Evolutionary conservation across 2,888 invertebrate species (phyloP).

Genomic region (Pediacus dermestoides): DNA sequence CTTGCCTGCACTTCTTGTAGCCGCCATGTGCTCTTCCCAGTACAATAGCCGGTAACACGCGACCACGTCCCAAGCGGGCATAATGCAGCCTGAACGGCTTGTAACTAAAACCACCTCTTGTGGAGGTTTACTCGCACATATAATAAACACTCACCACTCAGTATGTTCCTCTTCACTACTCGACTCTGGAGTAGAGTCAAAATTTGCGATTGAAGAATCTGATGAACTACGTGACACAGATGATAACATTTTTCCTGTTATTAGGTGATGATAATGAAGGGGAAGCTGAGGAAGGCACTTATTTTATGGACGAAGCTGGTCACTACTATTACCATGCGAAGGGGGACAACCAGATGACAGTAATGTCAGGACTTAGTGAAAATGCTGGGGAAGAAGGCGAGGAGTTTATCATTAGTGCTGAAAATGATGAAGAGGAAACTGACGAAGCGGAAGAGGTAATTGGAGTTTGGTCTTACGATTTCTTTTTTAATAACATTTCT

Average conservation of each 20-base stretch:
- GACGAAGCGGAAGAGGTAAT: conserved; percentile 35
- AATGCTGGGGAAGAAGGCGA: conserved; percentile 48
- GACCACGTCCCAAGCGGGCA: no score
- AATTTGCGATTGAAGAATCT: no score
- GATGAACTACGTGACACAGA: not conserved
- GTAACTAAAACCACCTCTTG: no score
- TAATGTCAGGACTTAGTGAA: conserved; percentile 52
- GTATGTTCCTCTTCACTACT: no score
- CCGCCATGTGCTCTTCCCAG: no score
- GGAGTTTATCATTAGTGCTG: conserved; percentile 52
- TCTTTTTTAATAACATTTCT: no score
- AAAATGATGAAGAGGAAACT: conserved; percentile 46
- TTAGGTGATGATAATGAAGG: conserved; percentile 43
- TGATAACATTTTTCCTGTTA: conserved; percentile 1
- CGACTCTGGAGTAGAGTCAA: no score
- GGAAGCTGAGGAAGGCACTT: conserved; percentile 64
- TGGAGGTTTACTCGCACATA: no score
- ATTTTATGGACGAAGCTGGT: conserved; percentile 78
- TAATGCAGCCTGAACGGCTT: no score
- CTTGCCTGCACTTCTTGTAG: no score
- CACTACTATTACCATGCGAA: conserved; percentile 78
- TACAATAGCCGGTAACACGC: no score
- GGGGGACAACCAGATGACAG: conserved; percentile 61
- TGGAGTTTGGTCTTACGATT: conserved; percentile 17
- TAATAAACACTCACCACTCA: no score